These are phyloP conservation scores for Gari tellinella DNA, from an alignment of 2,888 invertebrate genomes.

Conservation along the genomic window DNA sequence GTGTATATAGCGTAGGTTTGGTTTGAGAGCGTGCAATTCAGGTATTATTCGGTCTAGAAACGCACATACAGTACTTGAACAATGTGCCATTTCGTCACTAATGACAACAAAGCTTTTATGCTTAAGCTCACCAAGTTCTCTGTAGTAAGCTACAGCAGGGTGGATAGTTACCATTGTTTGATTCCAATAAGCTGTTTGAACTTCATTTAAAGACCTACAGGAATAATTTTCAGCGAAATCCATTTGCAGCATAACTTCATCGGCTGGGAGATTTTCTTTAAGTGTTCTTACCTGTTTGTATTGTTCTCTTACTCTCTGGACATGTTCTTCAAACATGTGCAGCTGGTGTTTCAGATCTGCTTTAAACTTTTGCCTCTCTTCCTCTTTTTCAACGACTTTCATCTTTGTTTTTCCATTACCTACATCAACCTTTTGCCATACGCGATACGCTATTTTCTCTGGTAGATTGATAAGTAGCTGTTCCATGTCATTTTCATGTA, in stretches of 20 bases:
- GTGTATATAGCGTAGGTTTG: slow-evolving; percentile 24
- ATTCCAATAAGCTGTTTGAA: slow-evolving; percentile 43
- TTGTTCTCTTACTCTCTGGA: slow-evolving; percentile 18
- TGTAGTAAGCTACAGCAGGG: not conserved
- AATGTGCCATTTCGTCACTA: slow-evolving; percentile 51
- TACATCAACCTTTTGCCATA: slow-evolving; percentile 43
- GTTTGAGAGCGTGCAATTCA: slow-evolving; percentile 15
- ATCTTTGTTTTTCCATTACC: slow-evolving; percentile 40
- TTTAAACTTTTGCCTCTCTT: slow-evolving; percentile 9
- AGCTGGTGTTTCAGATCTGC: slow-evolving; percentile 6
- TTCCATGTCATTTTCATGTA: slow-evolving; percentile 15
- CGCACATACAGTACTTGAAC: slow-evolving; percentile 42
- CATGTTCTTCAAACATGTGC: slow-evolving; percentile 32
- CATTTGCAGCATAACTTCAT: slow-evolving; percentile 53
- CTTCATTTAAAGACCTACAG: slow-evolving; percentile 41
- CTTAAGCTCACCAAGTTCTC: slow-evolving; percentile 17
- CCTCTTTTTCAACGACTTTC: slow-evolving; percentile 38
- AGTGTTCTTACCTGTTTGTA: slow-evolving; percentile 19
- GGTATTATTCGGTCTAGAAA: slow-evolving; percentile 43
- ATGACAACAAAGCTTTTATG: slow-evolving; percentile 47
- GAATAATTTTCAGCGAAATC: slow-evolving; percentile 60
- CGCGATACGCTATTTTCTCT: slow-evolving; percentile 10
- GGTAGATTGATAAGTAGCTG: slow-evolving; percentile 18
- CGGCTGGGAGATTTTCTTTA: slow-evolving; percentile 32
- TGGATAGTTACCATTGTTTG: too few relatives aligned